phyloP scores from a whole-genome alignment of 2,797 vertebrate species.

The Liparis tanakae region DNA sequence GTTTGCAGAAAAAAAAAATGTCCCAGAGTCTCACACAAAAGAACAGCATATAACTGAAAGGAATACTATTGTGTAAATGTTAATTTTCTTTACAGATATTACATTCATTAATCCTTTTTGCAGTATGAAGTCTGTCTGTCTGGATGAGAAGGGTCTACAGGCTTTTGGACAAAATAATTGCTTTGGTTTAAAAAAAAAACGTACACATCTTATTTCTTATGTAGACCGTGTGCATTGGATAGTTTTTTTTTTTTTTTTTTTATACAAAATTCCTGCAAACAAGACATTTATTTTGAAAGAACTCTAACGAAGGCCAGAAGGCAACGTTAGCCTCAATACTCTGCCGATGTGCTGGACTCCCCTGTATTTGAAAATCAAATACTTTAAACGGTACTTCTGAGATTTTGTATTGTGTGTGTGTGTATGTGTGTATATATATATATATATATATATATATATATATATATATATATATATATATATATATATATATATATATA shows the following conservation, averaged over 20 bases:
- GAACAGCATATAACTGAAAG: neutral
- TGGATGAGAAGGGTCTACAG: too few relatives aligned
- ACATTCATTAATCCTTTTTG: neutral
- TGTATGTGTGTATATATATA: too few relatives aligned
- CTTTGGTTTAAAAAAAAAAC: neutral
- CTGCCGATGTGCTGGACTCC: neutral
- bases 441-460: too few relatives aligned
- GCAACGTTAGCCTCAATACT: neutral
- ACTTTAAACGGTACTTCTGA: too few relatives aligned
- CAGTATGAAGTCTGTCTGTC: neutral
- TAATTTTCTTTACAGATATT: neutral
- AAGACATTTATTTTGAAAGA: constrained; percentile 7
- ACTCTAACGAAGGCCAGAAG: neutral
- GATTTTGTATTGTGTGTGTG: too few relatives aligned
- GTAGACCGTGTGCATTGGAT: neutral
- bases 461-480: too few relatives aligned
- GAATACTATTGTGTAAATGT: neutral
- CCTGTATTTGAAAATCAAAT: neutral
- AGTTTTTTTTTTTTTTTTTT: constrained; percentile 8
- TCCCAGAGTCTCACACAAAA: constrained; percentile 15
- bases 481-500: too few relatives aligned
- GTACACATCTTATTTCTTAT: neutral
- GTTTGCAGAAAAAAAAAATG: constrained; percentile 9
- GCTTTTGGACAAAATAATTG: neutral
- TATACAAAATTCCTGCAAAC: neutral